Conservation (phyloP, 2,797 vertebrate species). For the Paedocypris micromegethes region DNA sequence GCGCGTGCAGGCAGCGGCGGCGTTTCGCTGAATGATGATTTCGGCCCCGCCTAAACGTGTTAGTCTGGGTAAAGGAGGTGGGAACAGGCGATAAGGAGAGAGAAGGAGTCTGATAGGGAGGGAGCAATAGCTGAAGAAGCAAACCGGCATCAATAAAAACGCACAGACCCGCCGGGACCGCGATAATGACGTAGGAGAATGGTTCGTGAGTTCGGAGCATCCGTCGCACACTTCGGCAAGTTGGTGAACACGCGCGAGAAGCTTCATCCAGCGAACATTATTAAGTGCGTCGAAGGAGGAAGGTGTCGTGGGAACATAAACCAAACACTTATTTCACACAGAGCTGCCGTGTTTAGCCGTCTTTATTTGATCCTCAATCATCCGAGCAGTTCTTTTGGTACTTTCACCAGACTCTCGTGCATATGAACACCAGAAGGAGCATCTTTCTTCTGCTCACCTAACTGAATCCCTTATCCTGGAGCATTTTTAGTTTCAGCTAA, state of each 20-base stretch:
- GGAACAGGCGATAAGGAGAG: conserved; percentile 47
- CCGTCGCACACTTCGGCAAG: conserved; percentile 21
- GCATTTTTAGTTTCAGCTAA: conserved; percentile 63
- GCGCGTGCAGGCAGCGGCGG: conserved; percentile 4
- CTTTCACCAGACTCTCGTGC: conserved; percentile 46
- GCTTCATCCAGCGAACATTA: conserved; percentile 1
- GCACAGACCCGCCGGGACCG: conserved; percentile 22
- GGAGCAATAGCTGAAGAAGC: conserved; percentile 51
- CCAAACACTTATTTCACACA: conserved; percentile 64
- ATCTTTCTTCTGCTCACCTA: conserved; percentile 55
- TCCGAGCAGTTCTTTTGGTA: conserved; percentile 31
- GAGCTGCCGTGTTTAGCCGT: conserved; percentile 52
- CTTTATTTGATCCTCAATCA: conserved; percentile 15
- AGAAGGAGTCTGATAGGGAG: conserved; percentile 58
- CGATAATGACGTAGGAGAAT: conserved; percentile 15
- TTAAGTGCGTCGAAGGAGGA: conserved; percentile 40
- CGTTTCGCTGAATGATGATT: conserved; percentile 63
- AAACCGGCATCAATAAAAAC: conserved; percentile 48
- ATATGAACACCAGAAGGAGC: conserved; percentile 43
- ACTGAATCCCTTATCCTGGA: conserved; percentile 57
- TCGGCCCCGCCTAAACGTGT: conserved; percentile 53
- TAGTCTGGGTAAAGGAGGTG: conserved; percentile 46
- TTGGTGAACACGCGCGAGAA: conserved; percentile 27
- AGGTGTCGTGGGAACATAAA: conserved; percentile 47
- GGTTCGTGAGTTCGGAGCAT: conserved; percentile 9